Evolutionary conservation across 2,113 vertebrate species (phyloP), one percentile per base, ranked within the genome.

Genomic region (Oreochromis spilurus): DNA sequence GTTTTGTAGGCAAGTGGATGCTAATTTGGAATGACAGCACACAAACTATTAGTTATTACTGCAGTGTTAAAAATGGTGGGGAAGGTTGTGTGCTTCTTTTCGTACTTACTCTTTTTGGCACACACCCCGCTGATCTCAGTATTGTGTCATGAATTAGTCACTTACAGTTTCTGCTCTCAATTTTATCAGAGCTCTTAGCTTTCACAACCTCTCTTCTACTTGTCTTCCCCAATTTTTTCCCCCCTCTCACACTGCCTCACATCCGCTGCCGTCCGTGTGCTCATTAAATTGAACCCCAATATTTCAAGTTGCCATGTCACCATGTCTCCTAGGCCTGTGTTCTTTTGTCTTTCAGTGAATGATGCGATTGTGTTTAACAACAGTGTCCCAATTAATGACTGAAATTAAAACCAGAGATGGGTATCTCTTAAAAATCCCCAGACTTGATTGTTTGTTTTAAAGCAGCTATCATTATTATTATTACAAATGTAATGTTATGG

Each of bases 281-380:
- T 88, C 86, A 84, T 87, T 90, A 88, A 89, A 86, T 53, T 40
- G 48, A 90, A 58, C 55, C 70, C 21, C 26, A 13, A 62, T 79
- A 48, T 83, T 83, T 79, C 84, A 83, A 75, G 43, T 53, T 75
- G 12, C 34, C 34, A 7, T 84, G 57, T 79, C 81, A 36, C 7
- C 0, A 48, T 86, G 58, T 70, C 52, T 65, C 55, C 29, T 34
- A 24, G 54, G 13, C 45, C 13, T 29, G 12, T 75, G 6, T 50
- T 52, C 52, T 45, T 87, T 72, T 16, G 53, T 77, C 34, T 82
- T 72, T 86, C 24, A 36, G 43, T 21, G 60, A 52, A 9, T 67
- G 26, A 81, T 31, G 29, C 57, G 36, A 4, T 36, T 78, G 24
- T 89, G 57, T 75, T 52, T 36, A 84, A 48, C 31, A 48, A 10